Evolutionary conservation across 2,797 vertebrate genomes (phyloP), one percentile per base, ranked within the genome.

Genomic region (Anas acuta): DNA sequence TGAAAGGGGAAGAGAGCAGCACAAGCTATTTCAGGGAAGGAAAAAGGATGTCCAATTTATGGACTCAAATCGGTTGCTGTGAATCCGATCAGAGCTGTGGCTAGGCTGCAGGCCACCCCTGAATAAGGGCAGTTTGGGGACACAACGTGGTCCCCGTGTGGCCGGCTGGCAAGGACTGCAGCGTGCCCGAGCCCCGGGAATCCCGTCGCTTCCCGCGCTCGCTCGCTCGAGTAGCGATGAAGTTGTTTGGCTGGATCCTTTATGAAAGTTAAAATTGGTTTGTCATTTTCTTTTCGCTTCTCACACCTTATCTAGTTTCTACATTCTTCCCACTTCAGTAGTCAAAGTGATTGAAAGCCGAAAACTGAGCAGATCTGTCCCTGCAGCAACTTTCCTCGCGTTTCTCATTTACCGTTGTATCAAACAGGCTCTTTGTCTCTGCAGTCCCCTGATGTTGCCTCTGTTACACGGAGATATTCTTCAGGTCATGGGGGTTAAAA

Each of bases 401-500:
- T 98, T 98, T 98, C 98, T 97, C 98, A 97, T 98, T 98, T 97
- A 97, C 97, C 90, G 47, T 97, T 93, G 96, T 97, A 98, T 98
- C 98, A 98, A 98, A 98, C 47, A 3, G 90, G 82, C 98, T 98
- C 97, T 97, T 98, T 98, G 98, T 98, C 98, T 95, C 95, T 71
- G 79, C 62, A 21, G 92, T 97, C 96, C 96, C 96, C 97, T 97
- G 94, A 96, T 96, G 93, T 93, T 98, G 97, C 97, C 96, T 97
- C 96, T 92, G 92, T 97, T 97, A 90, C 96, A 97, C 77, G 95
- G 97, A 97, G 97, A 98, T 98, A 97, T 97, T 98, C 98, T 97
- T 98, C 98, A 97, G 98, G 98, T 98, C 98, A 98, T 93, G 65
- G 94, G 93, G 98, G 98, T 98, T 98, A 98, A 96, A 97, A 98